A percentile compares a stretch with the other conserved stretches of the same genome.
Evolutionary conservation across 2,888 invertebrate genomes (phyloP).

Genomic region (Drosophila neotestacea): DNA sequence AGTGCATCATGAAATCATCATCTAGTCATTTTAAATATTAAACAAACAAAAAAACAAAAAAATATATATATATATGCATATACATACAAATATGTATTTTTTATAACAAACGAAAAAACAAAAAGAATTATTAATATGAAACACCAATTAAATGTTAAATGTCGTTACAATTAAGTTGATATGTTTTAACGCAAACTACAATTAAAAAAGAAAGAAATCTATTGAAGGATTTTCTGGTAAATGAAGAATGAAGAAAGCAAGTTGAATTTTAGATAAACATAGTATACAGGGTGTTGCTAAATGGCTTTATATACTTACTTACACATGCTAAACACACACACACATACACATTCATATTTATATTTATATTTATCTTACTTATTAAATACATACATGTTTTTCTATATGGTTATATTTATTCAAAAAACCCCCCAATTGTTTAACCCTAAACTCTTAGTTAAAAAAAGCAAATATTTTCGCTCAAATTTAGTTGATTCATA

Average conservation of each 20-base stretch:
- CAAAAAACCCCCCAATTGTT: slow-evolving; percentile 40
- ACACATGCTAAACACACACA: slow-evolving; percentile 30
- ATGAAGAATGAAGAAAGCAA: slow-evolving; percentile 28
- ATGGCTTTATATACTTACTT: slow-evolving; percentile 58
- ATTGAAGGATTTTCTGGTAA: slow-evolving; percentile 52
- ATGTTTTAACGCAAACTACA: slow-evolving; percentile 66
- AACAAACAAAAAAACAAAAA: slow-evolving; percentile 2
- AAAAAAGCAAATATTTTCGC: slow-evolving; percentile 57
- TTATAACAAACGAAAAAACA: slow-evolving; percentile 55
- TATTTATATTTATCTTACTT: background rate
- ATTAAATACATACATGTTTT: slow-evolving; percentile 22
- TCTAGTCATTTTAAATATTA: slow-evolving; percentile 71
- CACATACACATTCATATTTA: slow-evolving; percentile 22
- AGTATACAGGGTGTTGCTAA: slow-evolving; percentile 78
- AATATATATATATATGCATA: slow-evolving; percentile 2
- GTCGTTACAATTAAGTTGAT: slow-evolving; percentile 79
- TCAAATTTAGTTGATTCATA: slow-evolving; percentile 72
- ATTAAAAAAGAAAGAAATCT: slow-evolving; percentile 14
- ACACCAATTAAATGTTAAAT: slow-evolving; percentile 78
- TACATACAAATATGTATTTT: slow-evolving; percentile 60
- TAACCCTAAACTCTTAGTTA: slow-evolving; percentile 58
- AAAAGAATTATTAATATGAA: slow-evolving; percentile 32
- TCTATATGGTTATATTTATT: slow-evolving; percentile 62
- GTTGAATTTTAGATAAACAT: slow-evolving; percentile 49
- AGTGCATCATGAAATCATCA: slow-evolving; percentile 62